These are phyloP conservation scores for Globodera ellingtonae DNA, from an alignment of 1,140 invertebrate species.

Conservation along the genomic window DNA sequence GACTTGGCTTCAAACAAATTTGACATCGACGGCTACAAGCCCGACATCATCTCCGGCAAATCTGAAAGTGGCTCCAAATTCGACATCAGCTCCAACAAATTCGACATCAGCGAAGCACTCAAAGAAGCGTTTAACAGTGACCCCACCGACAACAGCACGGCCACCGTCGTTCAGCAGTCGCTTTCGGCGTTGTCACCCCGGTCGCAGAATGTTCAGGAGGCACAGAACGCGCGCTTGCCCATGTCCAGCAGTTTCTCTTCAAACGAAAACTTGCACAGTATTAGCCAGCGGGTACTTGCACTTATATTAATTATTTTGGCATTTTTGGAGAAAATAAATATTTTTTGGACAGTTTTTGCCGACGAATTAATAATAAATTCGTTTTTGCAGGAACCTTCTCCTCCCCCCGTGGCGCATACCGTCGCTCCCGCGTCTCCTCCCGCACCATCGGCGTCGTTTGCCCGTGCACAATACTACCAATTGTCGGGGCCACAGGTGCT, in stretches of 20 bases:
- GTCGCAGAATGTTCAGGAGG: background rate
- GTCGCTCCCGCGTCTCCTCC: background rate
- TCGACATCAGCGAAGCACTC: background rate
- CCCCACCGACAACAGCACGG: background rate
- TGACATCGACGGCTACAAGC: background rate
- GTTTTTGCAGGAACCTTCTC: background rate
- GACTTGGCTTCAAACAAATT: no score
- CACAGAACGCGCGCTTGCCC: background rate
- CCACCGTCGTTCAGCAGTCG: background rate
- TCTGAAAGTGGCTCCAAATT: background rate
- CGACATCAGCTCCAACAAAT: background rate
- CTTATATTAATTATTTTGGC: no score
- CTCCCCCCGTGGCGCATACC: no score
- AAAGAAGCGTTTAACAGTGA: background rate
- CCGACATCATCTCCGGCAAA: background rate
- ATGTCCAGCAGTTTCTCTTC: background rate
- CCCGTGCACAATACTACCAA: background rate
- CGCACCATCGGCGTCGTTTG: background rate
- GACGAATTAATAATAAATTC: background rate
- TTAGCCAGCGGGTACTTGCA: no score
- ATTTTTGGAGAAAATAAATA: no score
- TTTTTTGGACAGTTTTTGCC: no score
- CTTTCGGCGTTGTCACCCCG: background rate
- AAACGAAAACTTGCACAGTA: background rate
- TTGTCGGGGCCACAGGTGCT: background rate